A percentile compares a stretch with the other conserved stretches of the same genome.
Conservation (phyloP, 2,888 invertebrate species). For the Heliconius sara region DNA sequence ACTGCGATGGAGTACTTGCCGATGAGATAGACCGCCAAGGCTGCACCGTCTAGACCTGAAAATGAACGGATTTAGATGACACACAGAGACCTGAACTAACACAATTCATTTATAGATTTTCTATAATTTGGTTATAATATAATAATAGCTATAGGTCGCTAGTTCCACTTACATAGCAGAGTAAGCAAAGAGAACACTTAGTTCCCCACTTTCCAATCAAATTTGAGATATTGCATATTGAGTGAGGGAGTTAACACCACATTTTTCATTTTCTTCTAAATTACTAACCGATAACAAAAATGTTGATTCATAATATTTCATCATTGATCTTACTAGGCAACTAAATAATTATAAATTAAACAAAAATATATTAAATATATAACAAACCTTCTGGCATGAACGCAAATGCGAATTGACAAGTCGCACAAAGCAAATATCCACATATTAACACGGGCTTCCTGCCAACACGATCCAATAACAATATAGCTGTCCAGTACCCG, state of each 20-base stretch:
- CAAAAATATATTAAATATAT: background rate
- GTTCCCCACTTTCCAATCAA: background rate
- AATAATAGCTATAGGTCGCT: too few species aligned
- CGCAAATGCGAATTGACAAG: conserved; percentile 48
- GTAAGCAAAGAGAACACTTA: background rate
- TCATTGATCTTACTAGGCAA: background rate
- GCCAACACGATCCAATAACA: conserved; percentile 85
- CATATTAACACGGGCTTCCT: conserved; percentile 83
- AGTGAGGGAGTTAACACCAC: background rate
- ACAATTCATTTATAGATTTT: too few species aligned
- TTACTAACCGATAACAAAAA: background rate
- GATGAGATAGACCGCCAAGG: conserved; percentile 37
- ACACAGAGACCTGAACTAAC: too few species aligned
- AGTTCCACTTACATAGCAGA: too few species aligned
- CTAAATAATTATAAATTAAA: background rate
- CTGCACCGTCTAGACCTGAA: conserved; percentile 31
- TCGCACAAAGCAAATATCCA: conserved; percentile 66
- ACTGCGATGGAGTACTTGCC: conserved; percentile 82
- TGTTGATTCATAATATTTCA: background rate
- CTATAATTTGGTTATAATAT: too few species aligned
- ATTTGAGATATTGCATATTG: too few species aligned
- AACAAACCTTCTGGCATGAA: conserved; percentile 46
- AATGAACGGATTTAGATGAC: background rate
- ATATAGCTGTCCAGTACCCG: conserved; percentile 84
- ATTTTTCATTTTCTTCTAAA: background rate